Percentiles rank a stretch among this genome's conserved stretches.
Conservation (phyloP, 2,113 vertebrate species). For the Chaetorhynchus papuensis region DNA sequence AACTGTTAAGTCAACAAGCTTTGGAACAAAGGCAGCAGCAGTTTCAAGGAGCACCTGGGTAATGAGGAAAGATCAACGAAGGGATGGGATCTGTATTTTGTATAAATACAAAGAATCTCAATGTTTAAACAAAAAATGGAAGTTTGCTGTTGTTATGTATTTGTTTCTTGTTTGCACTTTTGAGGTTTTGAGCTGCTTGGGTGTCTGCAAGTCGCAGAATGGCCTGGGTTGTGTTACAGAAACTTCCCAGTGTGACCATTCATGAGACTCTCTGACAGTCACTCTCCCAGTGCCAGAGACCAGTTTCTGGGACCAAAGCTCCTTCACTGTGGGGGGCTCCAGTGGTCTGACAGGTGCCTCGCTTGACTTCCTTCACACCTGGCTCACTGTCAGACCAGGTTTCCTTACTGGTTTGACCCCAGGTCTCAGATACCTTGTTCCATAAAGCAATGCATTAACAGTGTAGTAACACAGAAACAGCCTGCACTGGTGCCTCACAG, state of each 20-base stretch:
- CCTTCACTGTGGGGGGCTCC: accelerated
- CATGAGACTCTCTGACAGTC: neutral
- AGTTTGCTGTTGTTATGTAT: neutral
- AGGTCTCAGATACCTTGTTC: neutral
- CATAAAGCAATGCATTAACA: neutral
- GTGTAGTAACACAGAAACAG: neutral
- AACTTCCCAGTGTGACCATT: neutral
- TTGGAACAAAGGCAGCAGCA: slow-evolving; percentile 83
- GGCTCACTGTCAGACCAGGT: neutral
- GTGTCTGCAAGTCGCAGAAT: neutral
- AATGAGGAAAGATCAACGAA: neutral
- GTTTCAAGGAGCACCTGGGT: slow-evolving; percentile 77
- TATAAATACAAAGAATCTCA: neutral
- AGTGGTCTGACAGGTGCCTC: neutral
- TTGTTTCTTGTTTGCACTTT: slow-evolving; percentile 44
- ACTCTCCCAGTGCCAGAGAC: neutral
- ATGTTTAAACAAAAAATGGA: neutral
- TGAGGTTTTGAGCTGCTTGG: slow-evolving; percentile 11
- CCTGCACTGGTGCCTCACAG: neutral
- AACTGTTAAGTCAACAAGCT: slow-evolving; percentile 84
- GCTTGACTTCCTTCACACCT: neutral
- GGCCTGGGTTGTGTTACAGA: neutral
- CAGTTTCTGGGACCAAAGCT: neutral
- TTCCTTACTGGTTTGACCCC: neutral
- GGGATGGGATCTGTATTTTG: neutral